Percentiles rank a stretch among this genome's conserved stretches.
Conservation (phyloP, 2,888 invertebrate genomes). For the Polymixis lichenea region DNA sequence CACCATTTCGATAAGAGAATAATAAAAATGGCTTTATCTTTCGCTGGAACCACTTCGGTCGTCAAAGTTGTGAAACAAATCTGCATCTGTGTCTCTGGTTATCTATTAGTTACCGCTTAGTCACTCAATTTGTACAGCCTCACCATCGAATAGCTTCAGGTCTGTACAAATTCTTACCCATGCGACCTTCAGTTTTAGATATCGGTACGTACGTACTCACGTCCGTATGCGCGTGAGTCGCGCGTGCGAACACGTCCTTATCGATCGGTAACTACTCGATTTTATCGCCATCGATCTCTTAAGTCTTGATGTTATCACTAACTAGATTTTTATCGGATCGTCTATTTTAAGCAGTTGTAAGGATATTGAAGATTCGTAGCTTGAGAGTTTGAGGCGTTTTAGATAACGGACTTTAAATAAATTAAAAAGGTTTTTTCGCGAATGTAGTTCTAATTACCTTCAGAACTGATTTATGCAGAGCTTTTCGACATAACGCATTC, state of each 20-base stretch:
- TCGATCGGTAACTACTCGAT: constrained; percentile 45
- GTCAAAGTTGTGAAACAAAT: neutral
- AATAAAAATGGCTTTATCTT: constrained; percentile 21
- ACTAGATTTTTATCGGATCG: constrained; percentile 50
- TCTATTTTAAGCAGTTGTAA: constrained; percentile 32
- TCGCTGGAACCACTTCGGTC: neutral
- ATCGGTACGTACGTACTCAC: constrained; percentile 38
- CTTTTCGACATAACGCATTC: neutral
- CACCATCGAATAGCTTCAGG: constrained; percentile 32
- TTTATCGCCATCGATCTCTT: constrained; percentile 51
- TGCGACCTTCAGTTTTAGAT: constrained; percentile 61
- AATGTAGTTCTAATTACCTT: neutral
- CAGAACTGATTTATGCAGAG: neutral
- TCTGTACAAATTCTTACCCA: constrained; percentile 60
- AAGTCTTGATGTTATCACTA: constrained; percentile 48
- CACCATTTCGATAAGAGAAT: constrained; percentile 6
- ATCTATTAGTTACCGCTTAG: constrained; percentile 43
- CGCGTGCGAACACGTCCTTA: constrained; percentile 60
- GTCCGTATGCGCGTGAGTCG: constrained; percentile 52
- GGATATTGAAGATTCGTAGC: neutral
- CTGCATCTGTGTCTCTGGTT: constrained; percentile 6
- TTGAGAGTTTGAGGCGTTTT: neutral
- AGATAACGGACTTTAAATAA: neutral
- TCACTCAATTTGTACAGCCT: constrained; percentile 38
- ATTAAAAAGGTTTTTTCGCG: neutral